Base-by-base conservation (phyloP, 2,797 vertebrate species). In the Graptemys geographica region DNA sequence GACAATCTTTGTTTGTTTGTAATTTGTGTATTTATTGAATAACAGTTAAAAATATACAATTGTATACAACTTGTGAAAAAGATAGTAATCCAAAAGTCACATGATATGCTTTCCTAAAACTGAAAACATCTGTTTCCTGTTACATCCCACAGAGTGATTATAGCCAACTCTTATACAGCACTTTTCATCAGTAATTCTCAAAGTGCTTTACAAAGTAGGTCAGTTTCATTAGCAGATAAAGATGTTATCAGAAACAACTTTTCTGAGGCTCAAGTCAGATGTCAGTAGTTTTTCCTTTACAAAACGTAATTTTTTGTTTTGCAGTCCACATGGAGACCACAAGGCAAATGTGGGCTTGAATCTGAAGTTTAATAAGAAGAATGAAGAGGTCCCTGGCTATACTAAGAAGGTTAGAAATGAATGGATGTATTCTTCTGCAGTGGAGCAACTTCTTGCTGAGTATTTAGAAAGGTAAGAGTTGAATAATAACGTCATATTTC, bases 311-410 rank as follows among this genome's bases (percentile, higher is more conserved):
- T 49, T 56, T 79, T 57, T 96, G 4, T 94, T 94, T 97, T 97
- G 65, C 96, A 99, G 99, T 97, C 99, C 99, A 72, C 99, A 99
- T 95, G 99, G 99, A 95, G 99, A 99, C 96, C 99, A 99, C 96
- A 99, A 98, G 98, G 98, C 98, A 44, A 99, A 99, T 69, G 99
- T 99, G 81, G 99, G 99, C 81, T 98, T 99, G 89, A 99, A 99
- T 97, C 98, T 99, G 78, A 99, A 99, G 97, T 99, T 99, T 97
- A 99, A 99, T 98, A 99, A 99, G 98, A 99, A 99, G 98, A 99
- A 99, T 81, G 99, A 99, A 97, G 99, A 99, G 97, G 99, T 99
- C 84, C 99, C 99, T 76, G 99, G 99, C 13, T 99, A 99, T 96
- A 99, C 99, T 47, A 99, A 99, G 98, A 99, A 98, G 95, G 99